Conservation (phyloP, 1,140 invertebrate genomes). For the Pachyrhynchus sulphureomaculatus region DNA sequence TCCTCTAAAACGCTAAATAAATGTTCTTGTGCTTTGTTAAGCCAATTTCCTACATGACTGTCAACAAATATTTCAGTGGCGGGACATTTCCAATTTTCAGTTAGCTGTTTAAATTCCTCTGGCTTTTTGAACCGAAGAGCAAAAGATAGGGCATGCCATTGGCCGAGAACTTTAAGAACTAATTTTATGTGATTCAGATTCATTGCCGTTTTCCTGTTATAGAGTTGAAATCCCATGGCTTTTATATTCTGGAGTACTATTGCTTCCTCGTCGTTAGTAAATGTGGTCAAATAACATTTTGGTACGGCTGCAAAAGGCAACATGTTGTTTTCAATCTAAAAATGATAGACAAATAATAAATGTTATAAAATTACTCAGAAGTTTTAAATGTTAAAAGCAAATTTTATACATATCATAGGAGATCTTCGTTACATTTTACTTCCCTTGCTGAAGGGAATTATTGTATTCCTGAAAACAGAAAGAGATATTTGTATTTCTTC, state of each 20-base stretch:
- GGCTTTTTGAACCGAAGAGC: slow-evolving; percentile 52
- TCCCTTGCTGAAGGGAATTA: too few species aligned
- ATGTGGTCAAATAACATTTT: slow-evolving; percentile 47
- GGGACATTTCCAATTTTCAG: slow-evolving; percentile 15
- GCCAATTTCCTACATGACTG: slow-evolving; percentile 8
- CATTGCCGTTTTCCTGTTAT: slow-evolving; percentile 52
- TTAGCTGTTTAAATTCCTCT: slow-evolving; percentile 40
- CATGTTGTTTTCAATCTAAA: slow-evolving; percentile 30
- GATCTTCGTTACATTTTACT: too few species aligned
- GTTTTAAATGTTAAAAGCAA: too few species aligned
- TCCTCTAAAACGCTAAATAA: slow-evolving; percentile 12
- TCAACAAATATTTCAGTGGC: slow-evolving; percentile 19
- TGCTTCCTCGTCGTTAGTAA: slow-evolving; percentile 51
- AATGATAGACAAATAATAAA: too few species aligned
- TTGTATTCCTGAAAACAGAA: too few species aligned
- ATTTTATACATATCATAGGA: too few species aligned
- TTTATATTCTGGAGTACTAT: slow-evolving; percentile 59
- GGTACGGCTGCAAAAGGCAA: slow-evolving; percentile 35
- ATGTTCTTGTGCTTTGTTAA: slow-evolving; percentile 10
- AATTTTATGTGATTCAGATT: slow-evolving; percentile 51
- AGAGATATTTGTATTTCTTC: too few species aligned
- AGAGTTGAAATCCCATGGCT: slow-evolving; percentile 50
- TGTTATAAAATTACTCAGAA: too few species aligned
- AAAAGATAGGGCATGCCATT: slow-evolving; percentile 57
- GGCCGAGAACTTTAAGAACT: slow-evolving; percentile 55